phyloP scores from a whole-genome alignment of 2,888 invertebrate genomes.

The Allolobophora icterica region DNA sequence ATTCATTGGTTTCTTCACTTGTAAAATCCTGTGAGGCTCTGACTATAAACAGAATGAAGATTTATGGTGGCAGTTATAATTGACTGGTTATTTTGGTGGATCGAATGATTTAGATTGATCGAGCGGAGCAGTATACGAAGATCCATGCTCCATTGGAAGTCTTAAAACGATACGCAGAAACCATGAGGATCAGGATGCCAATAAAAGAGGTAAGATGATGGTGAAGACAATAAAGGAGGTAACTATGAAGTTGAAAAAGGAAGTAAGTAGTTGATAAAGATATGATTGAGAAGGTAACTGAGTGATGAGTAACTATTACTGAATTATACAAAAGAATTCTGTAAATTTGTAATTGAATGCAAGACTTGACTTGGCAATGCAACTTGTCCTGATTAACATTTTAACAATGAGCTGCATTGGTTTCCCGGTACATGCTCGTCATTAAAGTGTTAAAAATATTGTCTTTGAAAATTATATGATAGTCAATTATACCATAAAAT shows the following conservation, averaged over 20 bases:
- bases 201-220: conserved; percentile 79
- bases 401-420: too few relatives aligned
- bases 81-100: not conserved
- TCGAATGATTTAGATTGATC: conserved; percentile 65
- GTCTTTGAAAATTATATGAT: too few relatives aligned
- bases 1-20: too few relatives aligned
- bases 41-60: not conserved
- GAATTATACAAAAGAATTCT: not conserved
- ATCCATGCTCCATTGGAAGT: conserved; percentile 85
- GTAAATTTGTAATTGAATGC: not conserved
- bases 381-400: not conserved
- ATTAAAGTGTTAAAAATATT: too few relatives aligned
- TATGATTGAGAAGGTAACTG: not conserved
- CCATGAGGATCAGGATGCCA: conserved; percentile 88
- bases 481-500: not conserved
- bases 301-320: not conserved
- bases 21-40: not conserved
- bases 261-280: not conserved
- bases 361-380: not conserved
- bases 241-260: too few relatives aligned
- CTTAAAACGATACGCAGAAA: conserved; percentile 84
- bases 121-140: conserved; percentile 82
- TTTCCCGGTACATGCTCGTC: too few relatives aligned
- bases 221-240: not conserved
- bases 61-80: not conserved